These are phyloP conservation scores for Rhingia campestris DNA, from an alignment of 2,888 invertebrate species.

Conservation along the genomic window DNA sequence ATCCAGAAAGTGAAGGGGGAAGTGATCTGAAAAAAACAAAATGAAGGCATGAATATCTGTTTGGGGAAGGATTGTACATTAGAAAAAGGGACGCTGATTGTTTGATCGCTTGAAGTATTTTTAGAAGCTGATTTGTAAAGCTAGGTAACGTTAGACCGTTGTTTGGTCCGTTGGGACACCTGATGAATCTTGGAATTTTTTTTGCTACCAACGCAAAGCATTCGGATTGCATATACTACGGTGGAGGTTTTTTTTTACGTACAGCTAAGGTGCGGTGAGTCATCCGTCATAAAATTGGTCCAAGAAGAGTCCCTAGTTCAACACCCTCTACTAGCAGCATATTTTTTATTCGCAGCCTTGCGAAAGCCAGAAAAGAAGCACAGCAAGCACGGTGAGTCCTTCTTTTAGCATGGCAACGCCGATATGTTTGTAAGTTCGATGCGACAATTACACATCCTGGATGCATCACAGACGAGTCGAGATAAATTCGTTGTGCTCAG, in stretches of 20 bases:
- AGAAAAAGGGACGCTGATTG: background rate
- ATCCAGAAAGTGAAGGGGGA: slow-evolving; percentile 77
- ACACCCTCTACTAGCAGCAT: too few species aligned
- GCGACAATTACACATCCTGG: slow-evolving; percentile 79
- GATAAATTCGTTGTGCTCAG: slow-evolving; percentile 89
- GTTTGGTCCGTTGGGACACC: too few species aligned
- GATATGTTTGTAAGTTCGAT: slow-evolving; percentile 84
- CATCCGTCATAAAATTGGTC: too few species aligned
- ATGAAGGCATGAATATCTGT: slow-evolving; percentile 2
- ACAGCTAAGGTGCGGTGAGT: too few species aligned
- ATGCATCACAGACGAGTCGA: slow-evolving; percentile 85
- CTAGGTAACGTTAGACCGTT: too few species aligned
- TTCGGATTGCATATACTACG: too few species aligned
- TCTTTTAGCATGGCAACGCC: slow-evolving; percentile 94
- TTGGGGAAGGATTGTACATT: background rate
- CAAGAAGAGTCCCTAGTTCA: too few species aligned
- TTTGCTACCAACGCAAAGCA: too few species aligned
- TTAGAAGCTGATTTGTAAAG: too few species aligned
- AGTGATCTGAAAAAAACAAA: slow-evolving; percentile 76
- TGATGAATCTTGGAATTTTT: too few species aligned
- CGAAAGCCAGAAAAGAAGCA: slow-evolving; percentile 85
- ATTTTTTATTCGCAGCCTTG: too few species aligned
- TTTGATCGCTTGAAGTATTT: background rate
- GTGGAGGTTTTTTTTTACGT: too few species aligned
- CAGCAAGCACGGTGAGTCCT: slow-evolving; percentile 87